Conservation (phyloP, 1,140 invertebrate species). For the Caerostris extrusa region DNA sequence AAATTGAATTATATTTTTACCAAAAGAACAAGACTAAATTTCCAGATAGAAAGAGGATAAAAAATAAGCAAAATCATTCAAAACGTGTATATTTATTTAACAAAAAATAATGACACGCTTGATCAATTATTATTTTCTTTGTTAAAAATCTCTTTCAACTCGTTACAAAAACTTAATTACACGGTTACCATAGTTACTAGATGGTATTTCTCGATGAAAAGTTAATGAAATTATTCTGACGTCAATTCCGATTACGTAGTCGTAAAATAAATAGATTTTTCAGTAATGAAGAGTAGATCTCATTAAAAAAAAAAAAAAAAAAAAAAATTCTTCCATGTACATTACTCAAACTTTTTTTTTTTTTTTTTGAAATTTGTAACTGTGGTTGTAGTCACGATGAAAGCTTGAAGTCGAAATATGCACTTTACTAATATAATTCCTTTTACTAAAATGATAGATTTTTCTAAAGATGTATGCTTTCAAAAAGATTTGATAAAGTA, state of each 20-base stretch:
- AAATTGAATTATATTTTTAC: too few species aligned
- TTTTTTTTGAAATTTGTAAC: too few species aligned
- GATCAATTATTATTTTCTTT: not conserved
- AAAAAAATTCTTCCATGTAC: too few species aligned
- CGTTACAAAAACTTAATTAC: not conserved
- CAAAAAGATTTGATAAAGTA: too few species aligned
- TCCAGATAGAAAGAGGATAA: too few species aligned
- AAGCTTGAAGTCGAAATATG: too few species aligned
- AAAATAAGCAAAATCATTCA: not conserved
- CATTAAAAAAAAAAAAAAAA: not conserved
- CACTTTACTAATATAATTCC: too few species aligned
- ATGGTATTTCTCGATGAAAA: not conserved
- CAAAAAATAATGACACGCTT: not conserved
- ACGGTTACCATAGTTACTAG: not conserved
- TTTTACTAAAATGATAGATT: too few species aligned
- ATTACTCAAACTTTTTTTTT: too few species aligned
- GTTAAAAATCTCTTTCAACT: not conserved
- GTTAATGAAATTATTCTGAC: slow-evolving; percentile 21
- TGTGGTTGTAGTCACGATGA: too few species aligned
- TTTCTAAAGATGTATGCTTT: too few species aligned
- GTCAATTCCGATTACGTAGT: not conserved
- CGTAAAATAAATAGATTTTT: not conserved
- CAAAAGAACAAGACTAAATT: too few species aligned
- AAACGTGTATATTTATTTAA: not conserved
- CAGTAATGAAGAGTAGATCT: not conserved